Conservation (phyloP, 2,113 vertebrate genomes). For the Lophura nycthemera region DNA sequence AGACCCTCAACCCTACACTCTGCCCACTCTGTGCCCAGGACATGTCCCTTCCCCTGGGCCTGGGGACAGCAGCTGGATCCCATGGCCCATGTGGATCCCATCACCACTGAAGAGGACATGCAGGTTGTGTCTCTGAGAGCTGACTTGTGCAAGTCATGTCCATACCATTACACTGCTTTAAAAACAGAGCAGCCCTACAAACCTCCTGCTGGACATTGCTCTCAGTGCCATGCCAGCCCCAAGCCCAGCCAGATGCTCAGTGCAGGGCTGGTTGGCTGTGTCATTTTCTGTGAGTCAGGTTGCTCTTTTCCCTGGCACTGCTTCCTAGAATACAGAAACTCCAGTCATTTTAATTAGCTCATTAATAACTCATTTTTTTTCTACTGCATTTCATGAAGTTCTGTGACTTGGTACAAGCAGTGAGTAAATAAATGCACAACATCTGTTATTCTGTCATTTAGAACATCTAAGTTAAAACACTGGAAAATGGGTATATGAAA, state of each 20-base stretch:
- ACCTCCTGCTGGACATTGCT: background rate
- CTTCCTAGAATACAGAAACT: background rate
- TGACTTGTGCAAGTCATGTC: background rate
- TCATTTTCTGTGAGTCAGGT: background rate
- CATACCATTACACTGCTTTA: background rate
- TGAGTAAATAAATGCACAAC: background rate
- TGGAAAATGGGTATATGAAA: background rate
- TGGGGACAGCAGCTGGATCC: background rate
- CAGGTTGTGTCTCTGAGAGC: background rate
- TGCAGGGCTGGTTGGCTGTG: background rate
- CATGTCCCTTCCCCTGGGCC: background rate
- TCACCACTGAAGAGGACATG: background rate
- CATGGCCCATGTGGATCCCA: background rate
- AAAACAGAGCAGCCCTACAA: background rate
- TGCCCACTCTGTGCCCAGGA: background rate
- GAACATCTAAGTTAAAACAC: background rate
- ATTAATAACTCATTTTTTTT: background rate
- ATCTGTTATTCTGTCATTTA: background rate
- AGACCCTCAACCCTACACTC: background rate
- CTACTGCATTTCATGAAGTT: background rate
- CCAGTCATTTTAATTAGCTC: background rate
- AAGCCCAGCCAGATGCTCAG: background rate
- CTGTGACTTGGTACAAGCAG: background rate
- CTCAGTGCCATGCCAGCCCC: background rate
- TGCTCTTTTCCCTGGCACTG: background rate